A percentile compares a stretch with the other conserved stretches of the same genome.
These are phyloP conservation scores for Tricholaema leucomelas DNA, from an alignment of 2,113 vertebrate genomes.

Conservation along the genomic window DNA sequence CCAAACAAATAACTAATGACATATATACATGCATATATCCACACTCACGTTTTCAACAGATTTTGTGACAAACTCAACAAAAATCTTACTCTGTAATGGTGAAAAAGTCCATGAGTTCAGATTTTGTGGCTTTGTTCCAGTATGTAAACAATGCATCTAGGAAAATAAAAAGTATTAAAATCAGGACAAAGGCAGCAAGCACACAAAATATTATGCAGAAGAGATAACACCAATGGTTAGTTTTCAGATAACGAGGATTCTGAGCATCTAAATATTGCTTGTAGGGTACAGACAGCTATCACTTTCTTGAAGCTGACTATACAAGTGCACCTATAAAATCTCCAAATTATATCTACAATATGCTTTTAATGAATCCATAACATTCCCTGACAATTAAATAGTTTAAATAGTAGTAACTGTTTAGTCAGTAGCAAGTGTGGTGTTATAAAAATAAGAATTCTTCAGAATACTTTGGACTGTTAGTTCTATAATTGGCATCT, in stretches of 20 bases:
- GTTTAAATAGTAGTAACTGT: background rate
- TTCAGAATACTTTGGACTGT: background rate
- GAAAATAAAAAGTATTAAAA: conserved; percentile 35
- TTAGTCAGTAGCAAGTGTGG: background rate
- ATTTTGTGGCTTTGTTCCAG: conserved; percentile 94
- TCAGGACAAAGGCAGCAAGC: background rate
- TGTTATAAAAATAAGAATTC: background rate
- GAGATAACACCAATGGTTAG: background rate
- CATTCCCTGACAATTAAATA: background rate
- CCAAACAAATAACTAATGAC: background rate
- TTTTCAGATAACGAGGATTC: background rate
- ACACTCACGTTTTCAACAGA: background rate
- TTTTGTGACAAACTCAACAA: background rate
- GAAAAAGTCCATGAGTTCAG: conserved; percentile 98
- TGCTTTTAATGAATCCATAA: background rate
- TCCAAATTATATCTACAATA: background rate
- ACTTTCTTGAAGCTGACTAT: background rate
- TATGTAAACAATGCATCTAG: conserved; percentile 95
- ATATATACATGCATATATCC: background rate
- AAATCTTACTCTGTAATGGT: conserved; percentile 92
- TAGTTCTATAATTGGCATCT: background rate
- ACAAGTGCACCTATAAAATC: background rate
- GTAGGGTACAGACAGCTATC: background rate
- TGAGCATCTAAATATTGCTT: background rate
- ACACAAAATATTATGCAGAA: background rate